These are phyloP conservation scores for Hippocampus barbouri DNA, from an alignment of 2,113 vertebrate species.

Conservation along the genomic window DNA sequence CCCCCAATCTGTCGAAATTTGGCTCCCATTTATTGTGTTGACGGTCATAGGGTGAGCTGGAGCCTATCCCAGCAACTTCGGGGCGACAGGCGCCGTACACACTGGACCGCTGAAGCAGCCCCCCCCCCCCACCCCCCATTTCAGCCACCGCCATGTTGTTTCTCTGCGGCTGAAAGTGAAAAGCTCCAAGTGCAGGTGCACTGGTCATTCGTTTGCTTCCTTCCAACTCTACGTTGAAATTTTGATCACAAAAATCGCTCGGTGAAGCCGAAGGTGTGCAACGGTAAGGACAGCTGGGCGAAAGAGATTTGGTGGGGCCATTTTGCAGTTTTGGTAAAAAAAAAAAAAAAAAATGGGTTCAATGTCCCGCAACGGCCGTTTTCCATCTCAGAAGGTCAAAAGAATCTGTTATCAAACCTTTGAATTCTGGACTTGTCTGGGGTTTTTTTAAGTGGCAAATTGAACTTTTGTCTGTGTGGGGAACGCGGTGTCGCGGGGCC, in stretches of 20 bases:
- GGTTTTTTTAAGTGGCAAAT: slow-evolving; percentile 36
- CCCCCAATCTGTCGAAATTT: too few species aligned
- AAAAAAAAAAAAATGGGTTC: not conserved
- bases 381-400: slow-evolving; percentile 5
- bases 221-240: not conserved
- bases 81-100: too few species aligned
- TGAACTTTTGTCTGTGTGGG: slow-evolving; percentile 3
- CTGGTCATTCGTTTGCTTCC: not conserved
- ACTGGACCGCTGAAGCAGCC: too few species aligned
- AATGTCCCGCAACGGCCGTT: not conserved
- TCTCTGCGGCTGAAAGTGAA: too few species aligned
- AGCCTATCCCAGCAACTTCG: too few species aligned
- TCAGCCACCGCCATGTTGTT: too few species aligned
- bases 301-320: not conserved
- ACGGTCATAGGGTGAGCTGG: too few species aligned
- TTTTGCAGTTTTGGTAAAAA: not conserved
- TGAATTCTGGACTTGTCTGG: slow-evolving; percentile 24
- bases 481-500: slow-evolving; percentile 8
- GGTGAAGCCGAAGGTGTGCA: not conserved
- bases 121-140: too few species aligned
- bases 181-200: too few species aligned
- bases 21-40: too few species aligned
- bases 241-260: not conserved
- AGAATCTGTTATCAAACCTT: slow-evolving; percentile 29
- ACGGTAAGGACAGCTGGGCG: not conserved